These are phyloP conservation scores for Drosophila persimilis DNA, from an alignment of 1,140 invertebrate genomes.

Conservation along the genomic window DNA sequence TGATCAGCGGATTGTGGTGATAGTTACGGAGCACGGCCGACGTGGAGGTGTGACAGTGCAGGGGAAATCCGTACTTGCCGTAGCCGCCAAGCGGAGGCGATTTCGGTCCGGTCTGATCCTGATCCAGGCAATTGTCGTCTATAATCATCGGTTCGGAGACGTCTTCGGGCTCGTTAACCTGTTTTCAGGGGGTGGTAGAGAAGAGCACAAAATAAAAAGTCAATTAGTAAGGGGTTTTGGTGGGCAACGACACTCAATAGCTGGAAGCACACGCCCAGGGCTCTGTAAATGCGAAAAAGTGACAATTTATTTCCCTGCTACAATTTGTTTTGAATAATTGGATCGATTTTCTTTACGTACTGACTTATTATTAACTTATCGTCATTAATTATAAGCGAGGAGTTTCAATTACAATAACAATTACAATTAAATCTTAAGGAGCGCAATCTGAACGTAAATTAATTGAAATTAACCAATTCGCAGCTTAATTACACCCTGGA, in stretches of 20 bases:
- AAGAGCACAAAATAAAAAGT: slow-evolving; percentile 2
- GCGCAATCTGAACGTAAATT: slow-evolving; percentile 38
- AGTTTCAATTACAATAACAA: slow-evolving; percentile 32
- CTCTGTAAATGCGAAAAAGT: background rate
- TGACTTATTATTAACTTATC: slow-evolving; percentile 25
- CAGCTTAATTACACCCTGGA: slow-evolving; percentile 44
- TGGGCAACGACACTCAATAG: background rate
- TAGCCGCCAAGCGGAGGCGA: background rate
- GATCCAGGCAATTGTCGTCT: slow-evolving; percentile 60
- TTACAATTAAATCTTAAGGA: slow-evolving; percentile 25
- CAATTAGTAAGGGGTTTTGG: slow-evolving; percentile 26
- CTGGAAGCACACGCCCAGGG: slow-evolving; percentile 14
- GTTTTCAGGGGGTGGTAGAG: slow-evolving; percentile 8
- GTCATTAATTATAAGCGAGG: slow-evolving; percentile 22
- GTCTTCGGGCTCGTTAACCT: slow-evolving; percentile 21
- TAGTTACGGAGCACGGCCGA: slow-evolving; percentile 66
- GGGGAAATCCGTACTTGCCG: slow-evolving; percentile 40
- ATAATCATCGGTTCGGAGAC: slow-evolving; percentile 48
- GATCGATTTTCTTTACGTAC: slow-evolving; percentile 42
- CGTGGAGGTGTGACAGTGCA: slow-evolving; percentile 63
- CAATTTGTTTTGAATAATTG: slow-evolving; percentile 38
- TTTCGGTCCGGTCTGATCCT: slow-evolving; percentile 23
- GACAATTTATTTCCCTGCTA: background rate
- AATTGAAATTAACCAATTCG: slow-evolving; percentile 57
- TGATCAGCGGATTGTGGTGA: slow-evolving; percentile 76